Evolutionary conservation across 2,113 vertebrate genomes (phyloP).

Genomic region (Meriones unguiculatus): DNA sequence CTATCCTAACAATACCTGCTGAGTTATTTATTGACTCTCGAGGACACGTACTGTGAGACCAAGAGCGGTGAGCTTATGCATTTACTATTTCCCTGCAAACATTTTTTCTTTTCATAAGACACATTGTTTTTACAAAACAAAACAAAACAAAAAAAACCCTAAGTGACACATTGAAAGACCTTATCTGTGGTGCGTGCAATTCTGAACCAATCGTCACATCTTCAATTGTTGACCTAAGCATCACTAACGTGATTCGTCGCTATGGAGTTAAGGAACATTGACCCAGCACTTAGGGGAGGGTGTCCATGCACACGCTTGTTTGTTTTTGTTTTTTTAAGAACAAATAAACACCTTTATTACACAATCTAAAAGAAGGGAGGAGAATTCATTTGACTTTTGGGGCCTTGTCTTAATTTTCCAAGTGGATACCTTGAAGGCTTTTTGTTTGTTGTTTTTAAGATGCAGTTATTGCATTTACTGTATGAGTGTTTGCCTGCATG

Average conservation of each 20-base stretch:
- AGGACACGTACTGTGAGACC: too few species aligned
- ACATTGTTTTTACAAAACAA: background rate
- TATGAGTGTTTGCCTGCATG: background rate
- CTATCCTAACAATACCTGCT: too few species aligned
- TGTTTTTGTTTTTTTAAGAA: background rate
- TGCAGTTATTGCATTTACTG: background rate
- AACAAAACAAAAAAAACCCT: background rate
- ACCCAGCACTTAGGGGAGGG: background rate
- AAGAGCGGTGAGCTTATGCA: background rate
- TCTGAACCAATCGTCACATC: background rate
- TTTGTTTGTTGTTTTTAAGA: background rate
- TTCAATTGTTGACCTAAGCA: background rate
- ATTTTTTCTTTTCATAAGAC: background rate
- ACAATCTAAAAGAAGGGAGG: background rate
- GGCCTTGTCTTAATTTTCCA: constrained; percentile 32
- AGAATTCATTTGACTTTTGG: background rate
- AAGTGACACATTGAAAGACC: background rate
- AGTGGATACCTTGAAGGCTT: background rate
- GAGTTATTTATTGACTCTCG: too few species aligned
- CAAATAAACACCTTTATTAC: background rate
- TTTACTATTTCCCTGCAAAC: background rate
- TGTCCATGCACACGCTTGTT: background rate
- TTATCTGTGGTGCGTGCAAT: background rate
- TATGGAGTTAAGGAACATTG: background rate
- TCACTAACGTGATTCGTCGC: background rate